Evolutionary conservation across 2,797 vertebrate species (phyloP), one percentile per base, ranked within the genome.

Genomic region (Podarcis lilfordi): DNA sequence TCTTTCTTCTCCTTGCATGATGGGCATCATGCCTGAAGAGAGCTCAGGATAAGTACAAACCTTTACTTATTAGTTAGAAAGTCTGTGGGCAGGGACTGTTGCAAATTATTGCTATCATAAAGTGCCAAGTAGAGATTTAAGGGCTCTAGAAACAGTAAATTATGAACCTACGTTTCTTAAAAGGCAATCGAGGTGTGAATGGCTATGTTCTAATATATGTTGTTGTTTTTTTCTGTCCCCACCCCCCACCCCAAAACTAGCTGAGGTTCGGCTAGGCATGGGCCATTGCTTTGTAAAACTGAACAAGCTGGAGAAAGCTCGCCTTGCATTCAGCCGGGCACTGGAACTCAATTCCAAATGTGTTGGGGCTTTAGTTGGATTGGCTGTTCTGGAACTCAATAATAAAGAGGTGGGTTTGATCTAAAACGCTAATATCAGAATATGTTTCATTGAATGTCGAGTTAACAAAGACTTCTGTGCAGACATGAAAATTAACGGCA

Each of bases 201-300:
- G 11, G 55, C 29, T 5, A 86, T 87, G 13, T 50, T 83, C 71
- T 81, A 88, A 80, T 59, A 45, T 27, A 64, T 43, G 32, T 80
- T 32, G 32, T 71, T 1, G 5, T 91, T 84, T 92, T 0, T 82
- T 74, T 85, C 94, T 32, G 1, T 94, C 64, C 23, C 21, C 61
- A 45, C 43, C 9, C 43, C 43, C 43, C 11, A 55, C 50, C 50
- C 50, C 50, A 55, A 55, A 55, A 9, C 13, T 91, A 99, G 99
- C 99, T 19, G 99, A 99, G 95, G 99, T 99, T 80, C 97, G 99
- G 82, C 94, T 99, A 83, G 99, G 99, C 59, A 99, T 99, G 99
- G 99, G 99, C 82, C 99, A 99, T 95, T 99, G 99, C 95, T 99
- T 99, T 7, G 99, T 99, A 90, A 99, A 99, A 89, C 98, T 99